These are phyloP conservation scores for Staurois parvus DNA, from an alignment of 2,797 vertebrate genomes.

Conservation along the genomic window DNA sequence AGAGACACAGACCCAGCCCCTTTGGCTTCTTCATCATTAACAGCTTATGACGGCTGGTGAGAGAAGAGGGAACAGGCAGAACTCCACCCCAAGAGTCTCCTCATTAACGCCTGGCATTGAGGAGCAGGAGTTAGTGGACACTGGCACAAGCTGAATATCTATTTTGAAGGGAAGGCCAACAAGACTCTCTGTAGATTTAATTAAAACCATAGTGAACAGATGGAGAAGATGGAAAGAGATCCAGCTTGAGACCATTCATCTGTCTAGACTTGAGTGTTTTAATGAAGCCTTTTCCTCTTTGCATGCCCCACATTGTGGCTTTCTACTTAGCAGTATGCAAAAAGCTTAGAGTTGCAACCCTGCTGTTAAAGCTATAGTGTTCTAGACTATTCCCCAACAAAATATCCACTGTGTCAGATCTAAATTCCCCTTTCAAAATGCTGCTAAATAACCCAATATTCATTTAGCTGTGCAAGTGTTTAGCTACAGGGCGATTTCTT, in stretches of 20 bases:
- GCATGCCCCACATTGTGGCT: constrained; percentile 73
- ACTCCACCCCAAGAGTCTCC: constrained; percentile 75
- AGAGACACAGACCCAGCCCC: constrained; percentile 78
- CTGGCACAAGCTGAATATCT: constrained; percentile 84
- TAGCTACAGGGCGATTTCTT: constrained; percentile 51
- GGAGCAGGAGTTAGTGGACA: constrained; percentile 89
- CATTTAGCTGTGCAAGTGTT: constrained; percentile 54
- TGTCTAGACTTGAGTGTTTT: constrained; percentile 83
- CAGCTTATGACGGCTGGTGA: constrained; percentile 90
- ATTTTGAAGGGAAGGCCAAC: constrained; percentile 81
- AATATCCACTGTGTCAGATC: constrained; percentile 44
- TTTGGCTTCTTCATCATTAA: constrained; percentile 90
- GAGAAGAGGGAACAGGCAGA: constrained; percentile 70
- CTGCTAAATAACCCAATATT: constrained; percentile 56
- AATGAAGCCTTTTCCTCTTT: constrained; percentile 85
- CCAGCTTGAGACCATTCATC: constrained; percentile 93
- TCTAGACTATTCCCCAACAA: constrained; percentile 46
- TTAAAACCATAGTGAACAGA: constrained; percentile 97
- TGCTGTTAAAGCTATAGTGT: constrained; percentile 68
- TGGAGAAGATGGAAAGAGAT: constrained; percentile 92
- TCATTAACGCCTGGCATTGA: constrained; percentile 94
- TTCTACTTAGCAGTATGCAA: constrained; percentile 77
- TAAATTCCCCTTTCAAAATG: constrained; percentile 54
- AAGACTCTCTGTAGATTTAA: constrained; percentile 97
- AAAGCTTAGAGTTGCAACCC: constrained; percentile 67